phyloP scores from a whole-genome alignment of 2,113 vertebrate species.

The Pongo pygmaeus region DNA sequence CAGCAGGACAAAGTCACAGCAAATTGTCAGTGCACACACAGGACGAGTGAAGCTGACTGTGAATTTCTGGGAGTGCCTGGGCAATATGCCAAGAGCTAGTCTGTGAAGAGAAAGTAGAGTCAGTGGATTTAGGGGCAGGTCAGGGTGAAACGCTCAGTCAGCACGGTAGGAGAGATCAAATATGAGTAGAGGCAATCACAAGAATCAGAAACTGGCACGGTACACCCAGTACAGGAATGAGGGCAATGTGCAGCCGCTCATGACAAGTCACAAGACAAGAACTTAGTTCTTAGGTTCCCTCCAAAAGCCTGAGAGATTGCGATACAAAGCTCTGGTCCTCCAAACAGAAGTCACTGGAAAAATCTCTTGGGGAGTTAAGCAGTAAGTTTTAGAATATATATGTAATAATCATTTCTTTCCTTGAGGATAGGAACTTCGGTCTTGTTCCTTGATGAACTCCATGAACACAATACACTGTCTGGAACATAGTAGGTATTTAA shows the following conservation, averaged over 20 bases:
- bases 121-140: neutral
- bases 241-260: neutral
- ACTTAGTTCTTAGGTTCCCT: neutral
- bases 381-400: neutral
- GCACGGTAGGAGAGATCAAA: neutral
- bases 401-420: neutral
- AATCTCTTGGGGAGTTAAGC: neutral
- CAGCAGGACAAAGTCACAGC: neutral
- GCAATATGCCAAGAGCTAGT: neutral
- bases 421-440: neutral
- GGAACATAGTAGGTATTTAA: neutral
- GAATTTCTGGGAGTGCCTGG: neutral
- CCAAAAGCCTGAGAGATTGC: neutral
- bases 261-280: neutral
- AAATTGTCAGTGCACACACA: neutral
- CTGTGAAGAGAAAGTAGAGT: neutral
- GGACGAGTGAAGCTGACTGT: neutral
- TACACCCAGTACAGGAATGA: neutral
- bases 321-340: neutral
- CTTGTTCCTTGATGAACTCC: neutral
- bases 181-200: neutral
- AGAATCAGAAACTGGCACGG: neutral
- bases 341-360: neutral
- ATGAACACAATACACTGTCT: neutral
- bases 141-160: neutral